phyloP scores from a whole-genome alignment of 2,113 vertebrate species.

The Ceyx melanurus region DNA sequence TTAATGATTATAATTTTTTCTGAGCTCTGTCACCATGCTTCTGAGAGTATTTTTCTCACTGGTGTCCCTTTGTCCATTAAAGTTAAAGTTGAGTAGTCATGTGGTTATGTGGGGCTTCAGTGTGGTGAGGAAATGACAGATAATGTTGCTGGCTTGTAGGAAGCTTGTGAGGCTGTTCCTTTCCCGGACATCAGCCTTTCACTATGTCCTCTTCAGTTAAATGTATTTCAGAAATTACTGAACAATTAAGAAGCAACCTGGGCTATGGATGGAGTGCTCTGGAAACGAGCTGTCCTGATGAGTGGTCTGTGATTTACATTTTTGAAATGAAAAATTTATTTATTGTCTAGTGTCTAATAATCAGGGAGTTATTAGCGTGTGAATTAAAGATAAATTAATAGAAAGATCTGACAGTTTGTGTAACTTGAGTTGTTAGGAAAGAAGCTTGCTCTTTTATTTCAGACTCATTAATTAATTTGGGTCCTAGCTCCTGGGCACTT shows the following conservation, averaged over 20 bases:
- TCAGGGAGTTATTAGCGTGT: neutral
- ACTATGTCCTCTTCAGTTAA: neutral
- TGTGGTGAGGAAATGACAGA: neutral
- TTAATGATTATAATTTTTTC: neutral
- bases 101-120: neutral
- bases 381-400: neutral
- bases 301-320: neutral
- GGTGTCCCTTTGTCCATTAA: neutral
- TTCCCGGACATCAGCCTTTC: neutral
- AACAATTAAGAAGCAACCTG: neutral
- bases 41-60: neutral
- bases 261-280: neutral
- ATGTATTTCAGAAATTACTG: neutral
- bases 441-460: neutral
- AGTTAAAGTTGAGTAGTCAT: neutral
- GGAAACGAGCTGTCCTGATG: neutral
- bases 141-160: neutral
- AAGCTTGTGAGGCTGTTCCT: neutral
- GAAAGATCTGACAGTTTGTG: neutral
- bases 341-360: neutral
- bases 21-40: neutral
- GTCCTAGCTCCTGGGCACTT: neutral
- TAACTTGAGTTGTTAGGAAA: neutral
- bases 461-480: neutral
- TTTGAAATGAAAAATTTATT: neutral